phyloP scores from a whole-genome alignment of 2,797 vertebrate species.

The Notolabrus celidotus region DNA sequence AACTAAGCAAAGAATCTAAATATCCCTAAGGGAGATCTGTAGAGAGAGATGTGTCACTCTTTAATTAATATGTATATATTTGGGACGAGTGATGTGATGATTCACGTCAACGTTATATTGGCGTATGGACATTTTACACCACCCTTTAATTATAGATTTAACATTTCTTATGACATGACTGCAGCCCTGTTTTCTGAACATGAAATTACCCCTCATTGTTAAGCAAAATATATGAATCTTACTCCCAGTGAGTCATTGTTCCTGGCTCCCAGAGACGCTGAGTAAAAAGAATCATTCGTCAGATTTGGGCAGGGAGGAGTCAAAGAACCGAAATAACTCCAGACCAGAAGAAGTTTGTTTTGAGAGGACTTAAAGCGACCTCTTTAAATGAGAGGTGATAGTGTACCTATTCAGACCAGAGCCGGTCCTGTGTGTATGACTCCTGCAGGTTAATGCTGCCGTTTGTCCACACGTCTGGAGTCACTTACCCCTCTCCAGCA shows the following conservation, averaged over 20 bases:
- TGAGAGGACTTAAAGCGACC: not conserved
- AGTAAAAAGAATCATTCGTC: conserved; percentile 43
- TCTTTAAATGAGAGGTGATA: not conserved
- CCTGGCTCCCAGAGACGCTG: conserved; percentile 22
- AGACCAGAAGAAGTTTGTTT: not conserved
- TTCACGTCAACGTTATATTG: too few relatives aligned
- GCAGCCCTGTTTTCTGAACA: conserved; percentile 13
- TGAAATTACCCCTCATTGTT: conserved; percentile 9
- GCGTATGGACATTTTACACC: too few relatives aligned
- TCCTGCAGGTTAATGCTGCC: conserved; percentile 28
- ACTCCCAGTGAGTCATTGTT: conserved; percentile 31
- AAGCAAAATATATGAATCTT: not conserved
- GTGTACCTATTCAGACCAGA: not conserved
- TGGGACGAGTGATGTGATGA: too few relatives aligned
- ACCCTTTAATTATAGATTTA: not conserved
- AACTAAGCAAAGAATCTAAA: too few relatives aligned
- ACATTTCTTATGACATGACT: not conserved
- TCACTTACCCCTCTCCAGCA: conserved; percentile 54
- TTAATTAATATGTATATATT: too few relatives aligned
- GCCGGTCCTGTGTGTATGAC: not conserved
- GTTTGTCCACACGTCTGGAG: conserved; percentile 53
- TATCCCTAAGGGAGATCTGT: too few relatives aligned
- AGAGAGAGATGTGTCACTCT: too few relatives aligned
- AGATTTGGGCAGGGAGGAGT: conserved; percentile 30
- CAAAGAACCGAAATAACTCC: conserved; percentile 30